Conservation (phyloP, 2,113 vertebrate genomes). For the Tympanuchus pallidicinctus region DNA sequence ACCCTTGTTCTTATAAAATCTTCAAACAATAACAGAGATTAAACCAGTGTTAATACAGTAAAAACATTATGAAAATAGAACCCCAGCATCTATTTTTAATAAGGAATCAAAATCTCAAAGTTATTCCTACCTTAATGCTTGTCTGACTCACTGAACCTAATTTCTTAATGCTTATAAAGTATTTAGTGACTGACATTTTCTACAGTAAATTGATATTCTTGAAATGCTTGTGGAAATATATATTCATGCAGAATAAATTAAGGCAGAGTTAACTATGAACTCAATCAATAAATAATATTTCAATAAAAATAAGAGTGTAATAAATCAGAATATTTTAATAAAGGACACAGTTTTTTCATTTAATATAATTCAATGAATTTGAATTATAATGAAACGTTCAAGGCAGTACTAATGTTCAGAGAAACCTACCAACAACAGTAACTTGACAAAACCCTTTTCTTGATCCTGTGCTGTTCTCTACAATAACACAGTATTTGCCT, state of each 20-base stretch:
- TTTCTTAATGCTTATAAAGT: not conserved
- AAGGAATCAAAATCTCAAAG: not conserved
- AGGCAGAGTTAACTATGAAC: not conserved
- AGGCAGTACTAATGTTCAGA: not conserved
- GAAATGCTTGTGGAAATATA: not conserved
- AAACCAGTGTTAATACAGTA: not conserved
- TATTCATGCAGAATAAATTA: not conserved
- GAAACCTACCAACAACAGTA: conserved; percentile 90
- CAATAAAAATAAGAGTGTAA: not conserved
- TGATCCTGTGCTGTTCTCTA: conserved; percentile 94
- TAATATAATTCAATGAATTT: not conserved
- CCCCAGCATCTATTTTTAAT: not conserved
- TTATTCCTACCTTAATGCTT: not conserved
- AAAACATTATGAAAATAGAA: not conserved
- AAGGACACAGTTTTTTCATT: not conserved
- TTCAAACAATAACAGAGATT: not conserved
- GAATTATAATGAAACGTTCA: not conserved
- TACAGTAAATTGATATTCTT: not conserved
- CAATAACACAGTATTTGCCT: conserved; percentile 91
- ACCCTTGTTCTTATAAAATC: not conserved
- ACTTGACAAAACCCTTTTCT: conserved; percentile 94
- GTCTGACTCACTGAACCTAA: not conserved
- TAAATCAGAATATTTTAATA: not conserved
- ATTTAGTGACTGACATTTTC: not conserved
- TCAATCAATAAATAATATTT: not conserved